A percentile compares a stretch with the other conserved stretches of the same genome.
Conservation (phyloP, 1,140 invertebrate species). For the Solenopsis invicta region DNA sequence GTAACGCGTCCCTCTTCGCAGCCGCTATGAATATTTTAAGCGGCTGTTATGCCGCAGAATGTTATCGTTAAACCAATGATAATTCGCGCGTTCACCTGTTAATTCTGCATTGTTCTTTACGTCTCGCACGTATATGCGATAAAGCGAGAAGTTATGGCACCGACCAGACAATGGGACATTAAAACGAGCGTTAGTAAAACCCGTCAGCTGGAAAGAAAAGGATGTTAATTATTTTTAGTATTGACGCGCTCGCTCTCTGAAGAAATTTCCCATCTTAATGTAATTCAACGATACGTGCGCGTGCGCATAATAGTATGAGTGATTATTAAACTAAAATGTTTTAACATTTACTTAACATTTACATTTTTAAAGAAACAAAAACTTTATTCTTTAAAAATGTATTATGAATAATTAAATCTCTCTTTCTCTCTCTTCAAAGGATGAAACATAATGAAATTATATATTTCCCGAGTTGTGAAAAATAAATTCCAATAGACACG, state of each 20-base stretch:
- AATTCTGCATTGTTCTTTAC: slow-evolving; percentile 49
- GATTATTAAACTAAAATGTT: neutral
- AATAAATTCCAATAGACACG: neutral
- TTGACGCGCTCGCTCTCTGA: neutral
- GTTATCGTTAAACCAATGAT: slow-evolving; percentile 50
- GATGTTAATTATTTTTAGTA: slow-evolving; percentile 35
- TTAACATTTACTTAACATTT: too few species aligned
- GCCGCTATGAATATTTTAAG: slow-evolving; percentile 49
- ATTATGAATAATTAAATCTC: neutral
- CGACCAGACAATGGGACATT: slow-evolving; percentile 2
- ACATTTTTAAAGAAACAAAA: neutral
- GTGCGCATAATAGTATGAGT: neutral
- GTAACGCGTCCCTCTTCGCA: neutral
- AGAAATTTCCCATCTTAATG: neutral
- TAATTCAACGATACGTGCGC: neutral
- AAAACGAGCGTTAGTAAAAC: slow-evolving; percentile 24
- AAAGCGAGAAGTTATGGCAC: slow-evolving; percentile 30
- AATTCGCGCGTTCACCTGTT: slow-evolving; percentile 39
- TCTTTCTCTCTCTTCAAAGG: too few species aligned
- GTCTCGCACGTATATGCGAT: slow-evolving; percentile 30
- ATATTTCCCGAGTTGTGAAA: neutral
- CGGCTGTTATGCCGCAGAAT: slow-evolving; percentile 36
- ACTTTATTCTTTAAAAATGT: neutral
- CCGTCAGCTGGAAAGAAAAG: neutral
- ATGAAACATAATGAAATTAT: neutral